A percentile compares a stretch with the other conserved stretches of the same genome.
Conservation (phyloP, 2,113 vertebrate species). For the Sphaerodactylus townsendi region DNA sequence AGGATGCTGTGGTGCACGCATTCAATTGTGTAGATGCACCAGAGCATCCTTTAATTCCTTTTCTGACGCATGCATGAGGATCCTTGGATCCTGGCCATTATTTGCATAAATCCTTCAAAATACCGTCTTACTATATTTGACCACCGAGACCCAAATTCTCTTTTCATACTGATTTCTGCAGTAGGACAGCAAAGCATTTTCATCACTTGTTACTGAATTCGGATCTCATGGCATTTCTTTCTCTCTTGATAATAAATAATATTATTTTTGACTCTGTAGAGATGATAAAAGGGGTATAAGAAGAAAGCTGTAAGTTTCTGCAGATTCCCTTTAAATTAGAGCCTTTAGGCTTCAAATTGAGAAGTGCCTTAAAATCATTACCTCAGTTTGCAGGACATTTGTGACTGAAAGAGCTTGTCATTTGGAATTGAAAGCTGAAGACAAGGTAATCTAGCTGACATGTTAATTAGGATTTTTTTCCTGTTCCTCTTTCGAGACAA, state of each 20-base stretch:
- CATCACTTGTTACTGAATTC: not conserved
- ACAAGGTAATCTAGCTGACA: not conserved
- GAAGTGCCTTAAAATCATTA: not conserved
- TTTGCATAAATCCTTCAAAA: not conserved
- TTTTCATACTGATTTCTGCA: not conserved
- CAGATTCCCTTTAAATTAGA: not conserved
- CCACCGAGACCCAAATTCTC: not conserved
- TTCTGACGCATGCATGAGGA: not conserved
- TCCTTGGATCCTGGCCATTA: not conserved
- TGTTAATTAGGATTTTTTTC: not conserved
- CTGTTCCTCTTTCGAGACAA: not conserved
- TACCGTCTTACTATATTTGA: not conserved
- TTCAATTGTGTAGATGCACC: too few species aligned
- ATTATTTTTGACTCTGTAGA: not conserved
- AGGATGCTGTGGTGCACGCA: too few species aligned
- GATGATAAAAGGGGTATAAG: not conserved
- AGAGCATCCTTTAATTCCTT: not conserved
- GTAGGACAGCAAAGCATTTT: not conserved
- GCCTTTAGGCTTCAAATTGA: not conserved
- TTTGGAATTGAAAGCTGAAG: not conserved
- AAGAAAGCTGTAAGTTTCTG: not conserved
- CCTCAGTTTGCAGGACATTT: not conserved
- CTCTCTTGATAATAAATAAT: not conserved
- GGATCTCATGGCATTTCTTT: not conserved
- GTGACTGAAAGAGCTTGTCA: not conserved